Evolutionary conservation across 2,797 vertebrate genomes (phyloP), one percentile per base, ranked within the genome.

Genomic region (Steatocranus sp.): DNA sequence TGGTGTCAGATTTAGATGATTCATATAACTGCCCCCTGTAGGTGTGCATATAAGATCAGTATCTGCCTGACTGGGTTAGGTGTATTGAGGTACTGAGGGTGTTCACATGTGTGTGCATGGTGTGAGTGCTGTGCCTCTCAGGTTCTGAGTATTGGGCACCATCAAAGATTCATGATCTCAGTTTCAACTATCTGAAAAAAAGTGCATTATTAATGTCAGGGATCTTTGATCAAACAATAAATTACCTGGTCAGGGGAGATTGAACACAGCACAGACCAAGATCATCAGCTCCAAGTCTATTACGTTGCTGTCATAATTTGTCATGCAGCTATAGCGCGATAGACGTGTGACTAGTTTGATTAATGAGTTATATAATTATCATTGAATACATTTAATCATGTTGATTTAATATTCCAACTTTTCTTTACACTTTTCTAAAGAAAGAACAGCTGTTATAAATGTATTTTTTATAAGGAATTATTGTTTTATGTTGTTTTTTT

Each of bases 171-270:
- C 75, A 94, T 94, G 90, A 85, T 94, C 90, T 94, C 89, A 61
- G 87, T 95, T 93, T 95, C 91, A 91, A 86, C 87, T 79, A 76
- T 90, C 86, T 92, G 83, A 90, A 90, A 87, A 43, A 66, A 70
- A 61, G 76, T 95, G 53, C 89, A 96, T 95, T 94, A 95, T 96
- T 96, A 82, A 95, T 95, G 92, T 76, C n/a, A 23, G 78, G 87
- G 94, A 95, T 89, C 93, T 95, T 95, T 96, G 95, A 95, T 95
- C 94, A 96, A 95, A 95, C 91, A 89, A 91, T 92, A 89, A 91
- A 94, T 95, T 85, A 93, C 36, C 77, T 78, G 79, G 70, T 88
- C 56, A 86, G 61, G 25, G 79, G 80, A 92, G 82, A 89, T 89
- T 92, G 89, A 92, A 84, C 73, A 89, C 75, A 84, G 85, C 80